phyloP scores from a whole-genome alignment of 2,888 invertebrate species.

The Hololepta plana region DNA sequence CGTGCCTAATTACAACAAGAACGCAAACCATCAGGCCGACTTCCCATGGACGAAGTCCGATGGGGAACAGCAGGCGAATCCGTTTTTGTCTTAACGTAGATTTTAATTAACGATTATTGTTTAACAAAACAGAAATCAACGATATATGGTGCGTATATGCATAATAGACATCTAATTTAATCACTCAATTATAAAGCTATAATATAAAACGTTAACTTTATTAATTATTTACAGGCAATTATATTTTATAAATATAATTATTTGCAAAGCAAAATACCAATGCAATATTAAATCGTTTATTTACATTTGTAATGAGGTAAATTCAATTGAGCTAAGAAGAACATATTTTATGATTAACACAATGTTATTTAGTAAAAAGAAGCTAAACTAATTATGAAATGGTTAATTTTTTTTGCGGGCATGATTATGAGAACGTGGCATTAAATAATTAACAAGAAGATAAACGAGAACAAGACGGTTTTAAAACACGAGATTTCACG shows the following conservation, averaged over 20 bases:
- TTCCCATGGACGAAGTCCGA: slow-evolving; percentile 24
- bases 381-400: too few species aligned
- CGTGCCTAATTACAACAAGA: slow-evolving; percentile 20
- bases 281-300: slow-evolving; percentile 1
- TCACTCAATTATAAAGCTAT: too few species aligned
- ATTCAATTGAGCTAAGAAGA: too few species aligned
- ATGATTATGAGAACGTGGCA: too few species aligned
- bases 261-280: slow-evolving; percentile 3
- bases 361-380: too few species aligned
- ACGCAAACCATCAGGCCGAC: slow-evolving; percentile 18
- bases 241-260: slow-evolving; percentile 3
- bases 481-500: too few species aligned
- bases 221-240: slow-evolving; percentile 2
- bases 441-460: too few species aligned
- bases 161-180: slow-evolving; percentile 1
- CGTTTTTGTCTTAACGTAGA: slow-evolving; percentile 41
- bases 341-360: too few species aligned
- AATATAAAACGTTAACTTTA: slow-evolving; percentile 1
- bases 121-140: slow-evolving; percentile 5
- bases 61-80: slow-evolving; percentile 34
- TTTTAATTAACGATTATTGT: slow-evolving; percentile 4
- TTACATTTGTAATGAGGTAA: slow-evolving; percentile 6
- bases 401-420: too few species aligned
- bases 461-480: too few species aligned
- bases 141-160: neutral